These are phyloP conservation scores for Drosophila suzukii DNA, from an alignment of 1,140 invertebrate species.

Conservation along the genomic window DNA sequence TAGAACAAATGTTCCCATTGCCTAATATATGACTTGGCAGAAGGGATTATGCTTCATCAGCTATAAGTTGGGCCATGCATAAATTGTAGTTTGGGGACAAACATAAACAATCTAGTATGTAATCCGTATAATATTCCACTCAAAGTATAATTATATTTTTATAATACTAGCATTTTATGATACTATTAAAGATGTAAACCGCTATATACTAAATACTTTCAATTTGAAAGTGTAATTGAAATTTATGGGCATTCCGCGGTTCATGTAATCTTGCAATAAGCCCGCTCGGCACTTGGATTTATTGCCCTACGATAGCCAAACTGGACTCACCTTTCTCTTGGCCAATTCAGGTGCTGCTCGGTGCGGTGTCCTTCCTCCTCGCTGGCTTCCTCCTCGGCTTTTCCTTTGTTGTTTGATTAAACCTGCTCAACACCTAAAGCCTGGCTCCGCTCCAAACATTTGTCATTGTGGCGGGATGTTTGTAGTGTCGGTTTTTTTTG, in stretches of 20 bases:
- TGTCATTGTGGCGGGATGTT: conserved; percentile 36
- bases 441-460: conserved; percentile 52
- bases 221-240: neutral
- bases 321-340: conserved; percentile 25
- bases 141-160: neutral
- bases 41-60: conserved; percentile 13
- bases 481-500: conserved; percentile 1
- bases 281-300: conserved; percentile 12
- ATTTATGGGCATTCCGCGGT: conserved; percentile 3
- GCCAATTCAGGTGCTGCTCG: conserved; percentile 16
- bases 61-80: conserved; percentile 5
- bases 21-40: conserved; percentile 12
- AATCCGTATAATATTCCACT: neutral
- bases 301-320: conserved; percentile 5
- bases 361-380: conserved; percentile 17
- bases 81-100: neutral
- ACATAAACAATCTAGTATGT: neutral
- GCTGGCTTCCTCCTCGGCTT: neutral
- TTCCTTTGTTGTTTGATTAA: conserved; percentile 35
- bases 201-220: neutral
- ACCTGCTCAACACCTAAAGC: conserved; percentile 54
- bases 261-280: neutral
- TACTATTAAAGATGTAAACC: too few species aligned
- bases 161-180: too few species aligned
- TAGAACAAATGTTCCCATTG: conserved; percentile 1